Evolutionary conservation across 2,797 vertebrate genomes (phyloP).

Genomic region (Melanotaenia pygmaea): DNA sequence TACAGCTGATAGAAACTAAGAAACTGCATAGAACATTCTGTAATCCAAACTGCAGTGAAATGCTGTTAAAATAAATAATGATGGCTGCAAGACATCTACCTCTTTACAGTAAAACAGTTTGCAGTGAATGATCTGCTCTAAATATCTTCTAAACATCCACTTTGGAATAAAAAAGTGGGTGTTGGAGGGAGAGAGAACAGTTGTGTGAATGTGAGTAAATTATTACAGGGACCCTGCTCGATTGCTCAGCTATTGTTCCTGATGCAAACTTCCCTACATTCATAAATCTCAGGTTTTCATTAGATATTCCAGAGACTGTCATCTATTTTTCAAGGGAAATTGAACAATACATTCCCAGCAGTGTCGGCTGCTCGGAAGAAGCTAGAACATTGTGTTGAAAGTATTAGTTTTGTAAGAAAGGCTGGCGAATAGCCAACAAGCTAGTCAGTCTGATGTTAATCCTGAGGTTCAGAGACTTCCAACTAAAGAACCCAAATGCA

Average conservation of each 20-base stretch:
- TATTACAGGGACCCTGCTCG: constrained; percentile 39
- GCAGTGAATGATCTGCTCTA: not conserved
- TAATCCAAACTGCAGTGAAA: not conserved
- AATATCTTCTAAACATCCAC: not conserved
- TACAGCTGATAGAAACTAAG: not conserved
- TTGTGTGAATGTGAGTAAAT: constrained; percentile 39
- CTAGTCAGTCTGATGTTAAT: constrained; percentile 58
- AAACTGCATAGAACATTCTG: not conserved
- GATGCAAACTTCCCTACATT: constrained; percentile 71
- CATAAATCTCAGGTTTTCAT: constrained; percentile 56
- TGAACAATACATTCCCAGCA: constrained; percentile 75
- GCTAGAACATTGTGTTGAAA: constrained; percentile 67
- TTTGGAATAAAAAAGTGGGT: not conserved
- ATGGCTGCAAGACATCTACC: not conserved
- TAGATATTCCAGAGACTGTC: constrained; percentile 51
- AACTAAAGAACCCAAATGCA: constrained; percentile 5
- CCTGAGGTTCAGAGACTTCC: constrained; percentile 15
- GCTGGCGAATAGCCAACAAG: constrained; percentile 59
- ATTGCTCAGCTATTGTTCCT: constrained; percentile 61
- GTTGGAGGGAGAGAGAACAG: not conserved
- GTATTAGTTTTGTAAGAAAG: constrained; percentile 59
- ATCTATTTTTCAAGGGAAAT: constrained; percentile 75
- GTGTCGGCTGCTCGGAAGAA: constrained; percentile 59
- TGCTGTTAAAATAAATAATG: not conserved
- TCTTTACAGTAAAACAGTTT: not conserved